These are phyloP conservation scores for Microcebus tavaratra DNA, from an alignment of 2,113 vertebrate genomes.

Conservation along the genomic window DNA sequence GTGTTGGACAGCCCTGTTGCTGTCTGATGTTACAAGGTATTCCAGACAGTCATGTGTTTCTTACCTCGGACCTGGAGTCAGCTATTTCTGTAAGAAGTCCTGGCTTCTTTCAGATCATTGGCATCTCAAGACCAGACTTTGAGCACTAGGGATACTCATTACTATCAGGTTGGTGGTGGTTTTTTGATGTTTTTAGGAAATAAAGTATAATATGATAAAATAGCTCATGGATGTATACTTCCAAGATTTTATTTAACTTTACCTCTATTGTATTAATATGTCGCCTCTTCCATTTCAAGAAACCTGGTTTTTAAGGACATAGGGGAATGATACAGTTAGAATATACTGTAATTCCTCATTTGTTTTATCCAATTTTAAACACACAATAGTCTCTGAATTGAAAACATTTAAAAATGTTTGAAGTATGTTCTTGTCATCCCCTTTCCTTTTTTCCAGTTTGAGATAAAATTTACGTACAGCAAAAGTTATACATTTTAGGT, in stretches of 20 bases:
- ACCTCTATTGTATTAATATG: not conserved
- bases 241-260: not conserved
- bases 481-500: not conserved
- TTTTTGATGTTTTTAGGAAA: not conserved
- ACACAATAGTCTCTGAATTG: not conserved
- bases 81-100: not conserved
- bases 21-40: not conserved
- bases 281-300: not conserved
- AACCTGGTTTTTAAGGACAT: not conserved
- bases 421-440: not conserved
- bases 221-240: not conserved
- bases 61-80: not conserved
- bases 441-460: not conserved
- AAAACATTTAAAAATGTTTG: not conserved
- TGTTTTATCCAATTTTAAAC: not conserved
- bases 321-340: not conserved
- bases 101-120: not conserved
- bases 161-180: not conserved
- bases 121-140: not conserved
- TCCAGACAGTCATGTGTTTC: not conserved
- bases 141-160: not conserved
- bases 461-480: not conserved
- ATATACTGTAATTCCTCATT: not conserved
- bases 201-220: not conserved
- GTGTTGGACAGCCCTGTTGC: not conserved